phyloP scores from a whole-genome alignment of 2,888 invertebrate species.

The Ametastegia equiseti region DNA sequence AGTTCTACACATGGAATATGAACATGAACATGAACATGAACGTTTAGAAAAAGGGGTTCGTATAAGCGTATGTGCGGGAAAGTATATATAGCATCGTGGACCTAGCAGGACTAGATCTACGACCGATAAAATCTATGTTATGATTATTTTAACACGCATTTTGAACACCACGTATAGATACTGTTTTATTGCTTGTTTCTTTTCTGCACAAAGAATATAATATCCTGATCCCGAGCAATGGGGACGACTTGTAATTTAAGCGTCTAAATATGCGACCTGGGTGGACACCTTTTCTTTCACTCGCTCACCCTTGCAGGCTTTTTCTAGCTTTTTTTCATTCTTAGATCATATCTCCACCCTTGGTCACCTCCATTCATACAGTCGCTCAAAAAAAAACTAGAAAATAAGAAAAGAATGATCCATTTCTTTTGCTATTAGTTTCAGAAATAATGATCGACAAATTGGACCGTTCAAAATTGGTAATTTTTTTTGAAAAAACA shows the following conservation, averaged over 20 bases:
- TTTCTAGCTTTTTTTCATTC: too few species aligned
- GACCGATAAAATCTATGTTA: slow-evolving; percentile 25
- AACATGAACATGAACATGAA: background rate
- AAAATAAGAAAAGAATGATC: too few species aligned
- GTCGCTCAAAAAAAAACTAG: too few species aligned
- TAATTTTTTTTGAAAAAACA: too few species aligned
- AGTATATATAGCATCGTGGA: background rate
- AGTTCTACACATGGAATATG: background rate
- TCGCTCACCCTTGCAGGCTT: too few species aligned
- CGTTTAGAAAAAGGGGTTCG: background rate
- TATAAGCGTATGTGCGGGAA: background rate
- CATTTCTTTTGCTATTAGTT: too few species aligned
- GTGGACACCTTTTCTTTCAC: background rate
- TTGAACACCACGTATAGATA: too few species aligned
- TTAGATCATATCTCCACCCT: background rate
- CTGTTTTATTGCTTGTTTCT: slow-evolving; percentile 16
- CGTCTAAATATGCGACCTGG: background rate
- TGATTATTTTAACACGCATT: slow-evolving; percentile 38
- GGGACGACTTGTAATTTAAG: background rate
- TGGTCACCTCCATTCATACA: too few species aligned
- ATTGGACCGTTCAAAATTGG: too few species aligned
- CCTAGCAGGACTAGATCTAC: background rate
- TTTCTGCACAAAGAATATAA: background rate
- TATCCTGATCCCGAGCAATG: background rate
- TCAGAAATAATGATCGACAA: too few species aligned